Base-by-base conservation (phyloP, 2,113 vertebrate genomes). In the Xerus inauris region DNA sequence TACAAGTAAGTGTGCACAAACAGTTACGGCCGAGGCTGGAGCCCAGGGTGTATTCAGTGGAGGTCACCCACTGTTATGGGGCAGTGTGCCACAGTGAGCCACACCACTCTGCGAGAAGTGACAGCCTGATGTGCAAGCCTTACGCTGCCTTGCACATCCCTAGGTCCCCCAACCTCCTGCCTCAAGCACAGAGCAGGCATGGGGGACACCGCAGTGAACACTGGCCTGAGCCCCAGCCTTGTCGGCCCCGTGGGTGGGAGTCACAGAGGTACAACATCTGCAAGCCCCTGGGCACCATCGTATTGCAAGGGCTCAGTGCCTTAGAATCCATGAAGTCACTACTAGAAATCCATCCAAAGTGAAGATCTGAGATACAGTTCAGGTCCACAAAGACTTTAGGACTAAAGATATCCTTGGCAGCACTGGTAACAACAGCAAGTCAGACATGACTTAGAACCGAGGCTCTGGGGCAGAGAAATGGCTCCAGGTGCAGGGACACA, bases 171-270 rank as follows among this genome's bases (percentile, higher is more conserved):
- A 20, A n/a, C 5, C 10, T 3, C 49, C 59, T 8, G 1, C 13
- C 16, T 38, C 88, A 9, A 38, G 67, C 38, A 64, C 45, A 72
- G 80, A 62, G 28, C 40, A 49, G 88, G 38, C 51, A 26, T 8
- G 32, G 64, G n/a, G 65, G 45, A 62, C 11, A 6, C 54, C 4
- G 13, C n/a, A 45, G 26, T 22, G 10, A 38, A 57, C 19, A 19
- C 40, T 11, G 49, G 32, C 62, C 72, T 28, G 42, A 77, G 83
- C 42, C 5, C 32, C 22, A 28, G 32, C 51, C 22, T 8, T 0
- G 51, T 0, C 7, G 7, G 2, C 42, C 11, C 20, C 8, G 16
- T 24, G 7, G 3, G 8, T 5, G 14, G 51, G 13, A 69, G 5
- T 3, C 42, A 38, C 28, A 17, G 51, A 69, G 69, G 19, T 6